Evolutionary conservation across 2,888 invertebrate species (phyloP), one percentile per base, ranked within the genome.

Genomic region (Mechanitis mazaeus): DNA sequence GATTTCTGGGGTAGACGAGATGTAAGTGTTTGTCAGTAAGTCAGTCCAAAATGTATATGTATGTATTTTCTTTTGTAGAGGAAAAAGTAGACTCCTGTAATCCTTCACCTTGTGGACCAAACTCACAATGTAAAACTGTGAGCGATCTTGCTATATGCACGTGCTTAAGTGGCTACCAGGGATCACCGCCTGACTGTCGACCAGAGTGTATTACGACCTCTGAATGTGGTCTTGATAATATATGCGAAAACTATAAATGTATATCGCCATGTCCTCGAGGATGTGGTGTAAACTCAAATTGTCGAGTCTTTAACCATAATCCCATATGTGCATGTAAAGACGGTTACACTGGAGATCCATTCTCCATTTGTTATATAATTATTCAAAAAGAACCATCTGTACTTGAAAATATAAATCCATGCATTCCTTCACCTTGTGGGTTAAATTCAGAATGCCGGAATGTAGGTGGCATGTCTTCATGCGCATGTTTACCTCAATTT

Each of bases 41-140:
- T 20, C 20, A 20, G 20, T 20, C 20, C 20, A 20, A 20, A 20
- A 20, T 20, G 20, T 20, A 20, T 20, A 20, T 20, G 1, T 20
- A 20, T 20, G 20, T 20, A 20, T 20, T 20, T 72, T 66, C 58
- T 45, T 59, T 85, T 83, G 12, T 76, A 89, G 88, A 69, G 59
- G 83, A 85, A 68, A 74, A 75, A 62, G 70, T 69, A 11, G 85
- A 88, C 47, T 87, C 92, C 1, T 93, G 93, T 75, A 84, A 93
- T 70, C 96, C 96, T 55, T 93, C 94, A 42, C 95, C 95, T 3
- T 96, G 96, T 78, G 96, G 96, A 42, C 92, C 95, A 12, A 94
- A 95, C 78, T 92, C 93, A 64, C 90, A 91, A 73, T 93, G 93
- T 76, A 90, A 85, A 72, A 84, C 89, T 64, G 85, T 90, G 68